Percentiles rank a stretch among this genome's conserved stretches.
These are phyloP conservation scores for Limosa lapponica DNA, from an alignment of 2,797 vertebrate genomes.

Conservation along the genomic window DNA sequence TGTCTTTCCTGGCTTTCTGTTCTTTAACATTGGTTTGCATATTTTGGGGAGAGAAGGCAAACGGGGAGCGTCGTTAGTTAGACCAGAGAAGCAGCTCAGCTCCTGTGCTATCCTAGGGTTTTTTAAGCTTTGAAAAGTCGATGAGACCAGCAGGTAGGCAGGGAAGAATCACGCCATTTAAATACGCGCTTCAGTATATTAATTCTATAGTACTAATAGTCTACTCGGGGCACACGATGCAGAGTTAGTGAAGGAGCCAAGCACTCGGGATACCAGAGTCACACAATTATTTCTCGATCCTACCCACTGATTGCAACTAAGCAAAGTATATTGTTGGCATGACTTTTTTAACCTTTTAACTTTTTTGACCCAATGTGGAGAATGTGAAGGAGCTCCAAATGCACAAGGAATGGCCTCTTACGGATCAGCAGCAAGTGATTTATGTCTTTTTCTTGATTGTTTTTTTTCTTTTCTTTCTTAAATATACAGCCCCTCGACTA, in stretches of 20 bases:
- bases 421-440: background rate
- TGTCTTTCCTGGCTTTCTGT: background rate
- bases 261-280: accelerated
- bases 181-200: background rate
- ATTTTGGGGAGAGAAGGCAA: background rate
- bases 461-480: background rate
- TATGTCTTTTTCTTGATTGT: background rate
- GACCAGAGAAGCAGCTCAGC: background rate
- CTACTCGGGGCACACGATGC: background rate
- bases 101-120: background rate
- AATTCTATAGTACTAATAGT: background rate
- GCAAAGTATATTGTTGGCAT: background rate
- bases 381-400: background rate
- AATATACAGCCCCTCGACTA: background rate
- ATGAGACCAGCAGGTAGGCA: background rate
- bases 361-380: background rate
- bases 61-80: background rate
- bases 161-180: background rate
- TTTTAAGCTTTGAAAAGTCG: background rate
- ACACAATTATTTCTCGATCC: background rate
- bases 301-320: background rate
- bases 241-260: background rate
- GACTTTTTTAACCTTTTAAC: background rate
- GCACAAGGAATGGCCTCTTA: background rate
- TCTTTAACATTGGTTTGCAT: background rate